These are phyloP conservation scores for Drosophila rufa DNA, from an alignment of 1,140 invertebrate species.

Conservation along the genomic window DNA sequence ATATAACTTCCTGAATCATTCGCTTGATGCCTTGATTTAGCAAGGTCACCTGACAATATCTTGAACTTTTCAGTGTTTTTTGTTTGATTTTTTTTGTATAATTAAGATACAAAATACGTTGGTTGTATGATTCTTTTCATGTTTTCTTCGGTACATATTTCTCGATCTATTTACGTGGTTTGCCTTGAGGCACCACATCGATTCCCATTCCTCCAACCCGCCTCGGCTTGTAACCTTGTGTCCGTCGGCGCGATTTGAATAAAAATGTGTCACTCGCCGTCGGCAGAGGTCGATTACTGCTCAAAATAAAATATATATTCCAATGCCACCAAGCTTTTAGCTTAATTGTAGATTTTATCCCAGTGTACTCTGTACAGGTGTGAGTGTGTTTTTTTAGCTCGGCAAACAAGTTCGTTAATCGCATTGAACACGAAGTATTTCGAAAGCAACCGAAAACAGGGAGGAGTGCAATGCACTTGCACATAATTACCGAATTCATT, in stretches of 20 bases:
- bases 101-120: slow-evolving; percentile 7
- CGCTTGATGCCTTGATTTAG: neutral
- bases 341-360: slow-evolving; percentile 6
- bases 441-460: slow-evolving; percentile 9
- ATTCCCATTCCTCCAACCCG: slow-evolving; percentile 5
- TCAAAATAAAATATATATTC: slow-evolving; percentile 51
- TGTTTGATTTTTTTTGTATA: neutral
- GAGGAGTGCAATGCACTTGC: slow-evolving; percentile 60
- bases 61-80: neutral
- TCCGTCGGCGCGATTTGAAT: slow-evolving; percentile 60
- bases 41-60: neutral
- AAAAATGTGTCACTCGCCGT: slow-evolving; percentile 49
- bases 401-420: slow-evolving; percentile 71
- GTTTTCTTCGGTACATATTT: slow-evolving; percentile 7
- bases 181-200: slow-evolving; percentile 49
- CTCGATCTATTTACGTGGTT: slow-evolving; percentile 63
- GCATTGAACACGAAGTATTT: slow-evolving; percentile 56
- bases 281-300: slow-evolving; percentile 41
- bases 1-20: neutral
- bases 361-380: slow-evolving; percentile 34
- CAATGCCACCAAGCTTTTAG: slow-evolving; percentile 53
- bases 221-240: slow-evolving; percentile 45
- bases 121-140: slow-evolving; percentile 13
- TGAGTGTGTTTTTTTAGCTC: slow-evolving; percentile 3
- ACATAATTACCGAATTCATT: slow-evolving; percentile 24